Conservation (phyloP, 2,888 invertebrate genomes). For the Diarsia brunnea region DNA sequence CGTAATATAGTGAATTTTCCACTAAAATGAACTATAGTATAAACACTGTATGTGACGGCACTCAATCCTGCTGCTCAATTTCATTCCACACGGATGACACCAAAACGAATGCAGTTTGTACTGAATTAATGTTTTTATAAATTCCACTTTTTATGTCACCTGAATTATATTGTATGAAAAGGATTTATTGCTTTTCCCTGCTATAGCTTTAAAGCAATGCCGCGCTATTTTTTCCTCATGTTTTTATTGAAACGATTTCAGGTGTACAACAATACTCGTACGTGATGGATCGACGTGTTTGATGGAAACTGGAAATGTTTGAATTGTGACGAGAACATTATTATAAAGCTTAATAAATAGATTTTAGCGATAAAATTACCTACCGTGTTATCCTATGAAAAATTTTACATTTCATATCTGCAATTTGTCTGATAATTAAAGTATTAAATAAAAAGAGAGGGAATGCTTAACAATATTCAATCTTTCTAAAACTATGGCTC, state of each 20-base stretch:
- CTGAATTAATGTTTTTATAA: conserved; percentile 58
- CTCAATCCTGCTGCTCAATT: conserved; percentile 60
- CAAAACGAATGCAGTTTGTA: conserved; percentile 49
- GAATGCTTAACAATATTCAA: not conserved
- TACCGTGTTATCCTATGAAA: no score
- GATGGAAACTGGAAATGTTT: not conserved
- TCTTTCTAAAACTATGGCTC: not conserved
- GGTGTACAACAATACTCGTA: conserved; percentile 19
- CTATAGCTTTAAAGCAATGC: conserved; percentile 38
- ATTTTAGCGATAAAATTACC: no score
- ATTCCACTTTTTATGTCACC: conserved; percentile 48
- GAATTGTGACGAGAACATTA: not conserved
- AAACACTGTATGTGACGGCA: conserved; percentile 50
- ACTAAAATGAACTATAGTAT: conserved; percentile 35
- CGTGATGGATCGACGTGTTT: not conserved
- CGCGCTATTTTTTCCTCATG: conserved; percentile 9
- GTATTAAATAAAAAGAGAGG: not conserved
- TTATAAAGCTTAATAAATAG: no score
- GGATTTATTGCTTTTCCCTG: conserved; percentile 39
- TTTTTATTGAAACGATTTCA: conserved; percentile 33
- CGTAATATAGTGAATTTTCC: not conserved
- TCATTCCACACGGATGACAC: conserved; percentile 49
- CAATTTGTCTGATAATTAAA: not conserved
- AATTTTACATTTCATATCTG: no score
- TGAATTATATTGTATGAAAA: conserved; percentile 57